Percentiles rank a stretch among this genome's conserved stretches.
Conservation (phyloP, 2,888 invertebrate genomes). For the Polymixis lichenea region DNA sequence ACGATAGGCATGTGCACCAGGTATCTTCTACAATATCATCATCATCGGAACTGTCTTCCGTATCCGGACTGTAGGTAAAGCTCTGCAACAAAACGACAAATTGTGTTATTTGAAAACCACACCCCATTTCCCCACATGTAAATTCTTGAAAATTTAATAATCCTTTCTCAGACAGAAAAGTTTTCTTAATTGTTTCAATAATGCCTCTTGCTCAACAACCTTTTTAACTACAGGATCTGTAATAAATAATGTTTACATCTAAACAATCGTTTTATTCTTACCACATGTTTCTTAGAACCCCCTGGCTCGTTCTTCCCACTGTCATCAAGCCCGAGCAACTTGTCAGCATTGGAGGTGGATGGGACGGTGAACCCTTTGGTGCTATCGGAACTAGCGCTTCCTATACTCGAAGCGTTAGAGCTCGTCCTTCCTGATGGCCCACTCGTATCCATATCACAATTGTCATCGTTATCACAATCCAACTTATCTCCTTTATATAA, state of each 20-base stretch:
- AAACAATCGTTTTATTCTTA: constrained; percentile 62
- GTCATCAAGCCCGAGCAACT: constrained; percentile 82
- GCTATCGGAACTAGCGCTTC: constrained; percentile 82
- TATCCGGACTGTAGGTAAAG: constrained; percentile 79
- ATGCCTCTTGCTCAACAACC: background rate
- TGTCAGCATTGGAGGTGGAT: constrained; percentile 87
- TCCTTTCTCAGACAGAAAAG: background rate
- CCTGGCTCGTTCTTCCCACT: constrained; percentile 75
- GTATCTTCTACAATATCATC: constrained; percentile 82
- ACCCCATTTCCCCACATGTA: background rate
- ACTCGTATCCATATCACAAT: constrained; percentile 75
- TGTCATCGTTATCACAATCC: constrained; percentile 78
- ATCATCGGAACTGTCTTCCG: constrained; percentile 84
- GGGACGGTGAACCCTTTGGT: constrained; percentile 83
- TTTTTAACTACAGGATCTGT: too few species aligned
- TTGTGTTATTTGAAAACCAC: background rate
- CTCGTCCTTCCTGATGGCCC: constrained; percentile 82
- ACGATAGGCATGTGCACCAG: constrained; percentile 87
- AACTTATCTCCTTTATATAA: constrained; percentile 83
- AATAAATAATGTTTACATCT: background rate
- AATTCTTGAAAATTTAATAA: background rate
- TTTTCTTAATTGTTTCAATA: background rate
- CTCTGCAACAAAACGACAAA: constrained; percentile 73
- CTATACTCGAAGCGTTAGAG: constrained; percentile 85
- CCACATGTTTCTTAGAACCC: constrained; percentile 76